Evolutionary conservation across 1,140 invertebrate species (phyloP).

Genomic region (Drosophila malerkotliana): DNA sequence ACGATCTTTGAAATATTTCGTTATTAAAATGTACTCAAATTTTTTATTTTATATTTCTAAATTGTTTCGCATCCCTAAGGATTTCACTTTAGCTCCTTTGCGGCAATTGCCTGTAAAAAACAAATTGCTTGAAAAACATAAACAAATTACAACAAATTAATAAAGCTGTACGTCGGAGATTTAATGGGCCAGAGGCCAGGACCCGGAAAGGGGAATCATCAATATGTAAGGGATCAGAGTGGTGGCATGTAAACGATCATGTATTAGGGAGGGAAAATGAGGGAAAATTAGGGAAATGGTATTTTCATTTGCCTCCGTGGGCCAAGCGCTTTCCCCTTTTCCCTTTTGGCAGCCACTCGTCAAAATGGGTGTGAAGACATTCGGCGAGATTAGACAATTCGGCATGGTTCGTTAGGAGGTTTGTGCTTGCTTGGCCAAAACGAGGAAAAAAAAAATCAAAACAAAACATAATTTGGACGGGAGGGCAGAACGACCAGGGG

Average conservation of each 20-base stretch:
- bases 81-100: too few species aligned
- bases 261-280: conserved; percentile 49
- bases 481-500: conserved; percentile 8
- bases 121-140: conserved; percentile 75
- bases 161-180: conserved; percentile 55
- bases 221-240: conserved; percentile 17
- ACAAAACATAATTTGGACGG: conserved; percentile 72
- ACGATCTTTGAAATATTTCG: too few species aligned
- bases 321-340: background rate
- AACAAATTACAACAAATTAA: conserved; percentile 79
- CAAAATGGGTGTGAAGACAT: conserved; percentile 71
- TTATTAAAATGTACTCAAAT: too few species aligned
- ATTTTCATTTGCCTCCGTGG: conserved; percentile 1
- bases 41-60: too few species aligned
- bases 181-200: conserved; percentile 50
- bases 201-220: conserved; percentile 2
- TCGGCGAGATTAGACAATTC: conserved; percentile 71
- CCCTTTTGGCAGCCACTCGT: conserved; percentile 36
- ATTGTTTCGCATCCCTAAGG: too few species aligned
- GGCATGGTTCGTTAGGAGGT: conserved; percentile 70
- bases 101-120: conserved; percentile 24
- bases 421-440: conserved; percentile 35
- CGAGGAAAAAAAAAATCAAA: conserved; percentile 60
- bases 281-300: too few species aligned
- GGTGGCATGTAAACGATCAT: conserved; percentile 69